phyloP scores from a whole-genome alignment of 92 coral and sea anemone genomes.

The Blastomussa wellsi region DNA sequence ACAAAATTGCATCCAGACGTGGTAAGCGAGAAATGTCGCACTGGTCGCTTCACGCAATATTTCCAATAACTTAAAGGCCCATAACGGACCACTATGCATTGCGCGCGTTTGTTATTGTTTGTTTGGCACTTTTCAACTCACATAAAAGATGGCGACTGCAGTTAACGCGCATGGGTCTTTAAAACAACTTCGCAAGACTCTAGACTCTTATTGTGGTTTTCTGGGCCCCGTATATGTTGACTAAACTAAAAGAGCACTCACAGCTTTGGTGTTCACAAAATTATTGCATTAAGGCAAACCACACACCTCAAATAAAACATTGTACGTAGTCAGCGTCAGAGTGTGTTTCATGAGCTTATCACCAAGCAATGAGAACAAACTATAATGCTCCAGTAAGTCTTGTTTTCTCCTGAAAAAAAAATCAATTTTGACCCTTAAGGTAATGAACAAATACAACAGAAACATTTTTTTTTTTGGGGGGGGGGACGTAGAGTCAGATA shows the following conservation, averaged over 20 bases:
- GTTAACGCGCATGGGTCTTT: no score
- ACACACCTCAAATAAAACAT: constrained; percentile 89
- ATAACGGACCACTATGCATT: no score
- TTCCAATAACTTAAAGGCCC: neutral
- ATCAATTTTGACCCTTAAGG: neutral
- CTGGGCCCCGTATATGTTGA: neutral
- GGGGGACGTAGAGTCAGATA: neutral
- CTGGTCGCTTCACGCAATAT: neutral
- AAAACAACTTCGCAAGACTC: neutral
- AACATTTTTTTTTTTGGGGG: no score
- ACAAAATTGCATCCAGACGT: neutral
- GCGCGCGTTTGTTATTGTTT: no score
- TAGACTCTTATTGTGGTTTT: neutral
- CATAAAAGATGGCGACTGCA: no score
- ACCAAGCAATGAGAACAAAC: constrained; percentile 87
- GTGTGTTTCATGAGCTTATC: constrained; percentile 78
- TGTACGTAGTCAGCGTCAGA: constrained; percentile 92
- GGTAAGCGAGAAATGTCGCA: neutral
- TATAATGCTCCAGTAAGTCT: constrained; percentile 77
- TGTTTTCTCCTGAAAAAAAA: constrained; percentile 72
- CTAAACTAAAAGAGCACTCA: neutral
- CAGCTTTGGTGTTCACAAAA: neutral
- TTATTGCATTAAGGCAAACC: neutral
- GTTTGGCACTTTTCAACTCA: no score
- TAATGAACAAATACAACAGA: neutral